A percentile compares a stretch with the other conserved stretches of the same genome.
Evolutionary conservation across 1,140 invertebrate genomes (phyloP).

Genomic region (Scaptomyza montana): DNA sequence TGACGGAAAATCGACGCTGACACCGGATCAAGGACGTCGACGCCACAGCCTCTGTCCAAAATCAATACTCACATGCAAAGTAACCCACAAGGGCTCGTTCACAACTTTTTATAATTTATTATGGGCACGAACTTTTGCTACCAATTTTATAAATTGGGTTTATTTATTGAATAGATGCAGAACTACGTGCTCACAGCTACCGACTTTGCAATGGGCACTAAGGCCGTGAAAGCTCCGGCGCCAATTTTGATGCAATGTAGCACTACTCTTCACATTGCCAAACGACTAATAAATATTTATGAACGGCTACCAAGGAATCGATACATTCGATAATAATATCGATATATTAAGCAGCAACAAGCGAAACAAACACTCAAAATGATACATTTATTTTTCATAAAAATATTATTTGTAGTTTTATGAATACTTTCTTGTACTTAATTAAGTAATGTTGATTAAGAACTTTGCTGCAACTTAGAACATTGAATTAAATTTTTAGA

Average conservation of each 20-base stretch:
- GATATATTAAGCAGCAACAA: slow-evolving; percentile 12
- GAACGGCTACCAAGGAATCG: slow-evolving; percentile 3
- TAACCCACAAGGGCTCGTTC: slow-evolving; percentile 15
- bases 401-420: too few species aligned
- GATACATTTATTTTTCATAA: too few species aligned
- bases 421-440: too few species aligned
- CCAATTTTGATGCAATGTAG: slow-evolving; percentile 44
- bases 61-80: slow-evolving; percentile 68
- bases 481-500: too few species aligned
- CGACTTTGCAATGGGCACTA: slow-evolving; percentile 44
- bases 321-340: slow-evolving; percentile 15
- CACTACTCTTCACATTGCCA: slow-evolving; percentile 39
- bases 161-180: slow-evolving; percentile 20
- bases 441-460: too few species aligned
- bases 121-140: slow-evolving; percentile 10
- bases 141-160: slow-evolving; percentile 3
- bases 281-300: slow-evolving; percentile 42
- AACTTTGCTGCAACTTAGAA: too few species aligned
- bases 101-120: slow-evolving; percentile 17
- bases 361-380: background rate
- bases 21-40: slow-evolving; percentile 70
- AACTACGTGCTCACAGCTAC: slow-evolving; percentile 34
- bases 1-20: slow-evolving; percentile 71
- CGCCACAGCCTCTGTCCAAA: slow-evolving; percentile 49
- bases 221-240: slow-evolving; percentile 49